Percentiles rank a stretch among this genome's conserved stretches.
These are phyloP conservation scores for Laterallus jamaicensis DNA, from an alignment of 2,113 vertebrate genomes.

Conservation along the genomic window DNA sequence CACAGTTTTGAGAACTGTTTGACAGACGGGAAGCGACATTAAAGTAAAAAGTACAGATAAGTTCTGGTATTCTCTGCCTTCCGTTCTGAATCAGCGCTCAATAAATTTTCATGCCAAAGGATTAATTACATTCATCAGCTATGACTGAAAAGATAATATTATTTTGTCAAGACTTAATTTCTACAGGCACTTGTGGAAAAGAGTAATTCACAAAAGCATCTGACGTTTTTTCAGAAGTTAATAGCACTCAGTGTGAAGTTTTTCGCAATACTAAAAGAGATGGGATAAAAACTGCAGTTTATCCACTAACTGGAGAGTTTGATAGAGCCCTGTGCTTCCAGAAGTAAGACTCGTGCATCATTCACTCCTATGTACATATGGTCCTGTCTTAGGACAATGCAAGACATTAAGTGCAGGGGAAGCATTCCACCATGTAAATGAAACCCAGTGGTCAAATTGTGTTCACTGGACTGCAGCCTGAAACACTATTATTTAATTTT, in stretches of 20 bases:
- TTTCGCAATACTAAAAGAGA: background rate
- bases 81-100: background rate
- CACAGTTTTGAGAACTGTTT: background rate
- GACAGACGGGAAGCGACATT: background rate
- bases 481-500: background rate
- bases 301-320: background rate
- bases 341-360: background rate
- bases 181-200: background rate
- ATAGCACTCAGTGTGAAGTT: background rate
- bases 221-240: conserved; percentile 3
- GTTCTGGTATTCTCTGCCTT: background rate
- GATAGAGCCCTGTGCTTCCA: background rate
- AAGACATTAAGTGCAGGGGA: background rate
- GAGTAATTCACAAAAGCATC: background rate
- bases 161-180: background rate
- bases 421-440: background rate
- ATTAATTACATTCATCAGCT: conserved; percentile 8
- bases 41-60: background rate
- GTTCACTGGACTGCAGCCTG: background rate
- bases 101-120: background rate
- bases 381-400: background rate
- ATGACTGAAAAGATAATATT: background rate
- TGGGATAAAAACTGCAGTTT: background rate
- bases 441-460: background rate
- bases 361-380: background rate